Base-by-base conservation (phyloP, 2,797 vertebrate species). In the Microcaecilia unicolor region DNA sequence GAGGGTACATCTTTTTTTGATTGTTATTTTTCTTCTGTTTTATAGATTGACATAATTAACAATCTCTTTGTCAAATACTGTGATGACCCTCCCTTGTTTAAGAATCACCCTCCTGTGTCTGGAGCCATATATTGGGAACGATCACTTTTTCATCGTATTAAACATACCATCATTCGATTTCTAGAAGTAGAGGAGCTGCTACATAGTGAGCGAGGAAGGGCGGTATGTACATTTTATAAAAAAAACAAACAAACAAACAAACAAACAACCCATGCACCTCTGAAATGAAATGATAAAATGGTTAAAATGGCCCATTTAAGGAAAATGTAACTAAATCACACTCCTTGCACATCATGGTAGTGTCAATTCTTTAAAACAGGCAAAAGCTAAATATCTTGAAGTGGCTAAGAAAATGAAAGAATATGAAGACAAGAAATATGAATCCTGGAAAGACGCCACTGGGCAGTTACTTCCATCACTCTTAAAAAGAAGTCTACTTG, bases 111-210 rank as follows among this genome's bases (percentile, higher is more conserved):
- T 25, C 88, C 88, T 0, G 66, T 89, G 25, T 86, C 93, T 3
- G 93, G 93, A 15, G 80, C 91, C 9, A 90, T 98, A 44, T 70
- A 61, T 45, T 99, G 95, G 96, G 76, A 67, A 2, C 76, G 72
- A 1, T 86, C 70, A 9, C 88, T 98, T 21, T 76, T 86, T 47
- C 15, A 48, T 8, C 64, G 70, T n/a, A 87, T 95, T 27, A 88
- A 89, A 36, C 61, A 59, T 33, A 80, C 85, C 45, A 77, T 95
- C 33, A 43, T 86, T 31, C 56, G 82, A 2, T 93, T 99, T 50
- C 67, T 84, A 10, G 72, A 91, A 40, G 79, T 76, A 4, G 64
- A 71, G 4, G 88, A 85, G 31, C 61, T 96, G 48, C 50, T 89
- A 52, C 45, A 76, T 12, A 78, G 63, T 28, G 74, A 89, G 8